Conservation (phyloP, 2,888 invertebrate genomes). For the Ariolimax columbianus region DNA sequence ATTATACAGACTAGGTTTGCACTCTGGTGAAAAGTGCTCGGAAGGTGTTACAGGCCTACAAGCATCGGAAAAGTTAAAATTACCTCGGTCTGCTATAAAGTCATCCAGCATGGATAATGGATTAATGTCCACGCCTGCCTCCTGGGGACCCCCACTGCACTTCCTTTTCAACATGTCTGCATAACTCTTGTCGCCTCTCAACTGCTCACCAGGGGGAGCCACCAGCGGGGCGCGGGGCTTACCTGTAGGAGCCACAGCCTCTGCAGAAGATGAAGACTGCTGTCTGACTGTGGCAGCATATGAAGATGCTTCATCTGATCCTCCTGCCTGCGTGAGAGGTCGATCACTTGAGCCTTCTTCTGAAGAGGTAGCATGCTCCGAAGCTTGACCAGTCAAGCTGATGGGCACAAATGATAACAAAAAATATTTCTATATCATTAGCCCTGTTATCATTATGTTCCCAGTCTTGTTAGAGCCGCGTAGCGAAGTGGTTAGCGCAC, state of each 20-base stretch:
- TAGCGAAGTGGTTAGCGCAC: too few species aligned
- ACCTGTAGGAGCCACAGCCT: constrained; percentile 54
- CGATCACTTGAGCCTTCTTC: constrained; percentile 64
- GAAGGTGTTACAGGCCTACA: constrained; percentile 21
- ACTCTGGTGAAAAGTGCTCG: constrained; percentile 4
- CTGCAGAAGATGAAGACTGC: constrained; percentile 49
- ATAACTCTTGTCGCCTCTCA: constrained; percentile 64
- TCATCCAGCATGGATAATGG: constrained; percentile 59
- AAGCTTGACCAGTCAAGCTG: constrained; percentile 70
- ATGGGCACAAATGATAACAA: constrained; percentile 15
- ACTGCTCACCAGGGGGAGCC: constrained; percentile 47
- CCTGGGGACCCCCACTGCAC: constrained; percentile 67
- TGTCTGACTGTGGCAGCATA: constrained; percentile 63
- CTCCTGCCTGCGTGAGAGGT: constrained; percentile 63
- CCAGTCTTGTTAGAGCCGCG: too few species aligned
- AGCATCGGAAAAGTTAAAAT: constrained; percentile 10
- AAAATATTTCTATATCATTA: not conserved
- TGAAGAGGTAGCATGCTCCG: constrained; percentile 61
- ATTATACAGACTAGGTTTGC: constrained; percentile 6
- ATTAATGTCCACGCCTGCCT: constrained; percentile 50
- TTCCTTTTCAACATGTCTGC: constrained; percentile 68
- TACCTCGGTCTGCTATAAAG: constrained; percentile 68
- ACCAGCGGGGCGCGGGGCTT: constrained; percentile 51
- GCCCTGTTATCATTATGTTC: too few species aligned
- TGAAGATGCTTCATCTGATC: constrained; percentile 55